Conservation (phyloP, 2,113 vertebrate species). For the Saccopteryx bilineata region DNA sequence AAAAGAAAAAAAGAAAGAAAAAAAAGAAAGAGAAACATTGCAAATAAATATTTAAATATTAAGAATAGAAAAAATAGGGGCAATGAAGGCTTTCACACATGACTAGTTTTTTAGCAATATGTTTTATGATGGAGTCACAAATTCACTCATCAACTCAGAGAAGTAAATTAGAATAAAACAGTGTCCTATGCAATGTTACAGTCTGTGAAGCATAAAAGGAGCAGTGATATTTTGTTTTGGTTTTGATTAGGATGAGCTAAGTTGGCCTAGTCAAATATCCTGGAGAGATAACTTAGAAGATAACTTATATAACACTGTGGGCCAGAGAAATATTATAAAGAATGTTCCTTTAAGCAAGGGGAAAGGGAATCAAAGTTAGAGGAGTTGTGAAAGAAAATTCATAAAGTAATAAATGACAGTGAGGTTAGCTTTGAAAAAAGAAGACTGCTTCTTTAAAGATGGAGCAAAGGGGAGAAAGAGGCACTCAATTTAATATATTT, state of each 20-base stretch:
- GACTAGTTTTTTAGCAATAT: neutral
- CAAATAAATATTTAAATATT: conserved; percentile 7
- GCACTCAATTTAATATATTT: neutral
- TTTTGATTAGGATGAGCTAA: neutral
- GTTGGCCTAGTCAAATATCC: neutral
- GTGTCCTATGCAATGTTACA: neutral
- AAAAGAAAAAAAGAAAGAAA: too few species aligned
- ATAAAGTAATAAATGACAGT: neutral
- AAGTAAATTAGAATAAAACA: neutral
- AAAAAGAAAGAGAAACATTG: neutral
- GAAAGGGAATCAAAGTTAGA: neutral
- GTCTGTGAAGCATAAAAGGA: neutral
- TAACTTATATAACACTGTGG: neutral
- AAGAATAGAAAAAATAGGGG: neutral
- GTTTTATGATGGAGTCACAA: neutral
- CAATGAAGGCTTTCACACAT: neutral
- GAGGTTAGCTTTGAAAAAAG: neutral
- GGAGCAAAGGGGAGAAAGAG: neutral
- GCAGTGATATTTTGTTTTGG: neutral
- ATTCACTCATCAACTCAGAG: neutral
- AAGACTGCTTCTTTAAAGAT: neutral
- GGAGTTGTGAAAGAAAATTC: neutral
- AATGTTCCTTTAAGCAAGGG: neutral
- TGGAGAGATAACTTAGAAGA: neutral
- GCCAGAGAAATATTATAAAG: neutral